A percentile compares a stretch with the other conserved stretches of the same genome.
Evolutionary conservation across 2,113 vertebrate genomes (phyloP).

Genomic region (Paratilapia polleni): DNA sequence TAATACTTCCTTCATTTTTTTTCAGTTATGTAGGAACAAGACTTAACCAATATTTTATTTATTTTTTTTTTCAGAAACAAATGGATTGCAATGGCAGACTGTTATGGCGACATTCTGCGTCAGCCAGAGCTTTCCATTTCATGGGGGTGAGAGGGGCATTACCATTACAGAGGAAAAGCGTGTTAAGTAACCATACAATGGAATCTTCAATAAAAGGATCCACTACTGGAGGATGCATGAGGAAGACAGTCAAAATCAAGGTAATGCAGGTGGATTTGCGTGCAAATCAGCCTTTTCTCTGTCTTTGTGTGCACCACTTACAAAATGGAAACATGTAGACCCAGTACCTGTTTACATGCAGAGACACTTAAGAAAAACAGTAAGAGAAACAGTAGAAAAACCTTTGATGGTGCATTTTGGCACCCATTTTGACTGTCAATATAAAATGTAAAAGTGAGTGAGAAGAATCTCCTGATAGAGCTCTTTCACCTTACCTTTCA

Average conservation of each 20-base stretch:
- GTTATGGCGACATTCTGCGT: conserved; percentile 36
- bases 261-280: conserved; percentile 61
- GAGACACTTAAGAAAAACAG: neutral
- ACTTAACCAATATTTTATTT: conserved; percentile 5
- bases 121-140: conserved; percentile 28
- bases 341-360: neutral
- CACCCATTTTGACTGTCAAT: no score
- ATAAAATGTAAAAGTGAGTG: no score
- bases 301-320: neutral
- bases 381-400: no score
- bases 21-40: neutral
- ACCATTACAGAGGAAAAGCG: conserved; percentile 34
- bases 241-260: conserved; percentile 62
- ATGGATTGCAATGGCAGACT: conserved; percentile 64
- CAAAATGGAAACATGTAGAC: neutral
- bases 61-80: conserved; percentile 71
- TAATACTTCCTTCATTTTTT: neutral
- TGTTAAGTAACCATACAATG: conserved; percentile 58
- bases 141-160: conserved; percentile 36
- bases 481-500: no score
- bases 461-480: no score
- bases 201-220: conserved; percentile 46
- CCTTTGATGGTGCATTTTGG: neutral
- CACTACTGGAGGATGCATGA: conserved; percentile 53
- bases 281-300: neutral